Conservation (phyloP, 2,888 invertebrate species). For the Nasonovia ribisnigri region DNA sequence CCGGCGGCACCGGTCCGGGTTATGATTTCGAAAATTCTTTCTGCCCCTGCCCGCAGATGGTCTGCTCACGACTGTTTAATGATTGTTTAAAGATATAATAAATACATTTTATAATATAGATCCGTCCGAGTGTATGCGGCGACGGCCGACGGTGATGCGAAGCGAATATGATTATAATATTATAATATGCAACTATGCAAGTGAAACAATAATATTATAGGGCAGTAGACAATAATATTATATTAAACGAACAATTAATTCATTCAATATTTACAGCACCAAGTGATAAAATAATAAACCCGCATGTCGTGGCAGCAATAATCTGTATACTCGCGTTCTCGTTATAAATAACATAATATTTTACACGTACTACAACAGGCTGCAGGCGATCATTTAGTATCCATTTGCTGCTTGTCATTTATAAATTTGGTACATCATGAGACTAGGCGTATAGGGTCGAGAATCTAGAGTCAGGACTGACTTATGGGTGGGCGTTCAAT, state of each 20-base stretch:
- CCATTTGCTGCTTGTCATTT: background rate
- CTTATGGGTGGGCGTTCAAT: background rate
- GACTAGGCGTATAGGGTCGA: background rate
- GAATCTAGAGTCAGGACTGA: background rate
- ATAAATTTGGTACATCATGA: background rate
- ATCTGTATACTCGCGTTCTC: background rate
- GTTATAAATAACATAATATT: background rate
- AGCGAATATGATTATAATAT: background rate
- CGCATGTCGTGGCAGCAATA: background rate
- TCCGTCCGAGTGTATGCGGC: background rate
- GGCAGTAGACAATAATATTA: background rate
- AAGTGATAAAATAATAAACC: background rate
- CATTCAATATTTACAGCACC: background rate
- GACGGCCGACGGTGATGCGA: background rate
- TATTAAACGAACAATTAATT: background rate
- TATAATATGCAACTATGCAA: background rate
- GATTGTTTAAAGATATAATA: background rate
- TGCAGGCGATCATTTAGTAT: background rate
- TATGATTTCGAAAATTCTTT: background rate
- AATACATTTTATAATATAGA: background rate
- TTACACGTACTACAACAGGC: background rate
- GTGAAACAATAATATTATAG: too few species aligned
- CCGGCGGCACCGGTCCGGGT: background rate
- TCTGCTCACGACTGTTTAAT: background rate
- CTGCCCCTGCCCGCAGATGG: background rate